phyloP scores from a whole-genome alignment of 2,113 vertebrate genomes.

The Vireo altiloquus region DNA sequence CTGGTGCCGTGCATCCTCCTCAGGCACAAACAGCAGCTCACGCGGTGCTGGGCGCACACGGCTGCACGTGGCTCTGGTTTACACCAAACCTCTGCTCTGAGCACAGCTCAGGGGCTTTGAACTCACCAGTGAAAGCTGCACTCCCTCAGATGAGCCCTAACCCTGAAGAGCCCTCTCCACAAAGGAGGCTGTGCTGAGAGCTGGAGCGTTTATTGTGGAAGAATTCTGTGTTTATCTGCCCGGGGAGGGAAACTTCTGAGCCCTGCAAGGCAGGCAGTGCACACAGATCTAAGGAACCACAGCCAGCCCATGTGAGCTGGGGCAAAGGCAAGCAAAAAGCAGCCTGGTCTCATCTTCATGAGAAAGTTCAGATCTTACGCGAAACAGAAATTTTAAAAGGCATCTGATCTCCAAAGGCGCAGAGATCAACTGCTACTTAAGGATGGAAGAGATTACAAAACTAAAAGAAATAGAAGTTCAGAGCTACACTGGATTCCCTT shows the following conservation, averaged over 20 bases:
- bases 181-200: background rate
- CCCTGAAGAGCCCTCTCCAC: background rate
- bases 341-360: background rate
- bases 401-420: constrained; percentile 19
- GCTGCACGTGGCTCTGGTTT: background rate
- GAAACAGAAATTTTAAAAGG: constrained; percentile 2
- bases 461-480: constrained; percentile 20
- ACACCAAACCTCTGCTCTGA: background rate
- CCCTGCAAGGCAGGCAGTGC: background rate
- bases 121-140: background rate
- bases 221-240: background rate
- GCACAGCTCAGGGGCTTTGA: background rate
- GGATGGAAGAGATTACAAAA: background rate
- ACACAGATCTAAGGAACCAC: background rate
- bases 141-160: background rate
- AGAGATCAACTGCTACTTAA: constrained; percentile 35
- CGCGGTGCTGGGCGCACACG: accelerated
- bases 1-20: background rate
- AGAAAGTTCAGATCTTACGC: background rate
- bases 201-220: background rate
- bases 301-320: background rate
- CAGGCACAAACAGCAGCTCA: background rate
- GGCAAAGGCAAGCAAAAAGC: background rate
- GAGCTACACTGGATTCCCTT: background rate
- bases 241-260: background rate